Percentiles rank a stretch among this genome's conserved stretches.
Evolutionary conservation across 2,113 vertebrate genomes (phyloP).

Genomic region (Sterna hirundo): DNA sequence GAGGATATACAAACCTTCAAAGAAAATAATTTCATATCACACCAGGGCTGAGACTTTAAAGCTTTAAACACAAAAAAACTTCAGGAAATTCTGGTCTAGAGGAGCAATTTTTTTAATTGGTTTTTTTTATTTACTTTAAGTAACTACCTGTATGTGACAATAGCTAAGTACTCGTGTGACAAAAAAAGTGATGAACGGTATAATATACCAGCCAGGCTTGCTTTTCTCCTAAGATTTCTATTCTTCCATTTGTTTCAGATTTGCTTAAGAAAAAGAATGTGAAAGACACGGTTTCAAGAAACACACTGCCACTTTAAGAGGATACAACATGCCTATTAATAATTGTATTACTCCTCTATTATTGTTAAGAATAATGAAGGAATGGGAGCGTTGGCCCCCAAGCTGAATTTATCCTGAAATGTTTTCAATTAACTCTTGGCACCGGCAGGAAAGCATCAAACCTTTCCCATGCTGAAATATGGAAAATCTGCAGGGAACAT

Average conservation of each 20-base stretch:
- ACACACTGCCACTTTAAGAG: conserved; percentile 72
- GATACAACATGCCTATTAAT: conserved; percentile 78
- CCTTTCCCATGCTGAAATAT: conserved; percentile 89
- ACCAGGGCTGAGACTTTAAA: neutral
- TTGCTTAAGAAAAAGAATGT: conserved; percentile 59
- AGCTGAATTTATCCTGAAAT: conserved; percentile 85
- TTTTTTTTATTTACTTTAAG: neutral
- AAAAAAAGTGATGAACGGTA: conserved; percentile 27
- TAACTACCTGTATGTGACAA: neutral
- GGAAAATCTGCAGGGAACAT: conserved; percentile 86
- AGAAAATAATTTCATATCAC: neutral
- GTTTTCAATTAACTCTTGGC: conserved; percentile 93
- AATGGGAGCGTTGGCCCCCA: conserved; percentile 75
- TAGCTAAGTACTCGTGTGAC: neutral
- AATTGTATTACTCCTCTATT: conserved; percentile 86
- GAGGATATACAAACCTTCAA: neutral
- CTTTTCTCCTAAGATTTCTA: conserved; percentile 63
- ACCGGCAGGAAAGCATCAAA: conserved; percentile 84
- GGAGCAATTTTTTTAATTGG: neutral
- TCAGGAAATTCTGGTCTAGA: neutral
- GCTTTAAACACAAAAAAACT: neutral
- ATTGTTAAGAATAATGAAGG: conserved; percentile 86
- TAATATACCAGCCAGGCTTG: conserved; percentile 47
- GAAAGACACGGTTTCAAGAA: conserved; percentile 69
- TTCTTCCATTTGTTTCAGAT: conserved; percentile 71